Evolutionary conservation across 2,888 invertebrate species (phyloP).

Genomic region (Plebejus melissa): DNA sequence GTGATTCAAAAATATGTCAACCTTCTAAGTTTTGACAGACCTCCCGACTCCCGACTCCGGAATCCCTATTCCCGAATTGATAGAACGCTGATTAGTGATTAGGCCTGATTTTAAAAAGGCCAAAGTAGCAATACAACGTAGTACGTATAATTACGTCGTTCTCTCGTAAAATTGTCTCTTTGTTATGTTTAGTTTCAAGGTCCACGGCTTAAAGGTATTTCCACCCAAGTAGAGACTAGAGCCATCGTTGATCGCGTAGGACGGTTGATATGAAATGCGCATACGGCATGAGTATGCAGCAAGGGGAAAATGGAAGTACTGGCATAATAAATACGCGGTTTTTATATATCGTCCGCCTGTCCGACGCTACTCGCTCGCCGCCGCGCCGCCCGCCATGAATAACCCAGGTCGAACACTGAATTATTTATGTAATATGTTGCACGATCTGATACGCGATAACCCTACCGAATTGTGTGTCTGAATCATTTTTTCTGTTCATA

Average conservation of each 20-base stretch:
- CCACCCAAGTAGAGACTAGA: neutral
- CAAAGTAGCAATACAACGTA: too few relatives aligned
- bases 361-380: neutral
- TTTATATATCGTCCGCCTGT: neutral
- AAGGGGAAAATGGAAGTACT: neutral
- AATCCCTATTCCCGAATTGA: too few relatives aligned
- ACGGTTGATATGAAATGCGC: neutral
- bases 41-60: too few relatives aligned
- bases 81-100: too few relatives aligned
- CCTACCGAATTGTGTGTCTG: neutral
- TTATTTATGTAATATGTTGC: neutral
- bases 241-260: neutral
- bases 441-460: neutral
- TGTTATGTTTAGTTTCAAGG: neutral
- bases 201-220: neutral
- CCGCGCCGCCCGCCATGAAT: neutral
- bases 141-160: too few relatives aligned
- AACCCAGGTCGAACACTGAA: neutral
- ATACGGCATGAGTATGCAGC: constrained; percentile 4
- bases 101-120: too few relatives aligned
- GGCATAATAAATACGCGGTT: constrained; percentile 16
- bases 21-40: too few relatives aligned
- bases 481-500: neutral
- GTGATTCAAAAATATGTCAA: too few relatives aligned
- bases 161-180: too few relatives aligned